A percentile compares a stretch with the other conserved stretches of the same genome.
Evolutionary conservation across 2,113 vertebrate species (phyloP).

Genomic region (Thinocorus orbignyianus): DNA sequence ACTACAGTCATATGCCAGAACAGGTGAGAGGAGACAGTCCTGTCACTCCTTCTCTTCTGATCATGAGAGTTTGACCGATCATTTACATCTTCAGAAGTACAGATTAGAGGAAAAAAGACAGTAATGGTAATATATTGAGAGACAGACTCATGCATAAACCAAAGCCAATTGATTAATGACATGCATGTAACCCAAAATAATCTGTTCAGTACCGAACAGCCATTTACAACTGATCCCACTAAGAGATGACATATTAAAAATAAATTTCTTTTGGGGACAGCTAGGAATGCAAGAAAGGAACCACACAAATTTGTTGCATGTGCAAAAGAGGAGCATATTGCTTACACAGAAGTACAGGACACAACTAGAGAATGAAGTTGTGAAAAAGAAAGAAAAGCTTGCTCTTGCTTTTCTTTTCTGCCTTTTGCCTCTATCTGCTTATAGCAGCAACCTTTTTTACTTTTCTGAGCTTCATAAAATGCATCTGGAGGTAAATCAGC

Average conservation of each 20-base stretch:
- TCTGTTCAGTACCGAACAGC: neutral
- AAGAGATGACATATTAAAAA: neutral
- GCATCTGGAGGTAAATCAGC: neutral
- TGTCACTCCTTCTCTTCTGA: neutral
- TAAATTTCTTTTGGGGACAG: neutral
- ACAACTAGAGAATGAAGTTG: neutral
- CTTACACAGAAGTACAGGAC: neutral
- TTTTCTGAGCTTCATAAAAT: neutral
- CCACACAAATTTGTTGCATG: neutral
- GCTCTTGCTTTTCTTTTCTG: neutral
- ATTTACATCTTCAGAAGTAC: neutral
- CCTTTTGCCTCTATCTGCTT: neutral
- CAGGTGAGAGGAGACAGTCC: neutral
- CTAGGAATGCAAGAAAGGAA: neutral
- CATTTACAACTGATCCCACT: neutral
- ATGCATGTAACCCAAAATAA: neutral
- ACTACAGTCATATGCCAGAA: neutral
- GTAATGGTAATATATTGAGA: neutral
- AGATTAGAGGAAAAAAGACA: neutral
- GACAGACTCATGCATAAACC: neutral
- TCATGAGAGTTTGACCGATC: neutral
- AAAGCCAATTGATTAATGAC: neutral
- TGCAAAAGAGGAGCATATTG: neutral
- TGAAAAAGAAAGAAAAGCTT: neutral
- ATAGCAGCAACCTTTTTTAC: neutral